These are phyloP conservation scores for Mesorhabditis spiculigera DNA, from an alignment of 2,888 invertebrate species.

Conservation along the genomic window DNA sequence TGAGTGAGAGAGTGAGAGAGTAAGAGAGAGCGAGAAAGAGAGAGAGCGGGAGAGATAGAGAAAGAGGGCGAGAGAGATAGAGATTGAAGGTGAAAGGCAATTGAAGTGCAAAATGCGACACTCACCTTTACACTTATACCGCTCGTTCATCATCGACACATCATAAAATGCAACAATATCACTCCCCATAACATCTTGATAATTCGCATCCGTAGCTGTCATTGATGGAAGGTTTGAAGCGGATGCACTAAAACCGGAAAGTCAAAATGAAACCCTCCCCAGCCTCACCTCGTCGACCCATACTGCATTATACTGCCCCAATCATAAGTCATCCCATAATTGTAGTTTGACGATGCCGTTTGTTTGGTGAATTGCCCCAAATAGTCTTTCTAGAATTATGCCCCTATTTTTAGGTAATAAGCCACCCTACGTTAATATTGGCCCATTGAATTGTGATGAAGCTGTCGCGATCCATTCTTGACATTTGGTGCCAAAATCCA, in stretches of 20 bases:
- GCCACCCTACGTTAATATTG: constrained; percentile 12
- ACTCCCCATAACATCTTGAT: constrained; percentile 43
- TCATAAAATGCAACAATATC: constrained; percentile 45
- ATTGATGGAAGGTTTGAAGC: constrained; percentile 33
- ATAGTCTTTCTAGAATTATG: constrained; percentile 16
- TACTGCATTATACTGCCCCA: constrained; percentile 36
- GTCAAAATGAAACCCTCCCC: too few species aligned
- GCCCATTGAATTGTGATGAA: constrained; percentile 13
- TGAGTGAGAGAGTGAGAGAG: too few species aligned
- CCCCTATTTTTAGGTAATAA: not conserved
- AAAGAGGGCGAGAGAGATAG: too few species aligned
- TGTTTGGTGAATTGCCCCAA: constrained; percentile 44
- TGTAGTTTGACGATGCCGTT: constrained; percentile 28
- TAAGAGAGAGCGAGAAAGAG: too few species aligned
- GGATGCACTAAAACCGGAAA: constrained; percentile 24
- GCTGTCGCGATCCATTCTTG: constrained; percentile 8
- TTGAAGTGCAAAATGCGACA: too few species aligned
- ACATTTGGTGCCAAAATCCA: constrained; percentile 47
- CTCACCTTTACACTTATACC: constrained; percentile 43
- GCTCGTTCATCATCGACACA: constrained; percentile 52
- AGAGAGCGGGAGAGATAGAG: too few species aligned
- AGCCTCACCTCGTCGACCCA: constrained; percentile 13
- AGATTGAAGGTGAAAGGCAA: too few species aligned
- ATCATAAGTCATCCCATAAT: constrained; percentile 36
- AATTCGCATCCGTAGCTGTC: constrained; percentile 31